Evolutionary conservation across 2,888 invertebrate genomes (phyloP), one percentile per base, ranked within the genome.

Genomic region (Leptothorax acervorum): DNA sequence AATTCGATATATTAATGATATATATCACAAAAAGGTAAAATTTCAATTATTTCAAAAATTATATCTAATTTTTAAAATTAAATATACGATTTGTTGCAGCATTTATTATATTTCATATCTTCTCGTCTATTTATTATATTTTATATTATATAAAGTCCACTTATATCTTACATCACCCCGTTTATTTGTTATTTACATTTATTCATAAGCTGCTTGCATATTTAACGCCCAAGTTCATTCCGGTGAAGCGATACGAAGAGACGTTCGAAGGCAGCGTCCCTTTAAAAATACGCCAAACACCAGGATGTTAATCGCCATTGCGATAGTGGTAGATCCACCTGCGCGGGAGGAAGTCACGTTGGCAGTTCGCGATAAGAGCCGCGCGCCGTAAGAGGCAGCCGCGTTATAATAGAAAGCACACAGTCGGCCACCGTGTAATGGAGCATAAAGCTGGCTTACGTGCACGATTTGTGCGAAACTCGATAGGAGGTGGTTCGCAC

Each of bases 381-480:
- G 45, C 70, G 73, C 73, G 60, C 76, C 39, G 18, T 63, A 74
- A 51, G 75, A 66, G 75, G 48, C 53, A 63, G 51, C 53, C 78
- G 28, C 70, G 65, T 62, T 66, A 57, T 81, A 81, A 81, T 87
- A 87, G 86, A 84, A 86, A 85, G 79, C 85, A 88, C 81, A 74
- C 63, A 65, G 78, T 85, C 68, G 78, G 85, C 68, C 75, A 83
- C 42, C 82, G 86, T 82, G 84, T 86, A 89, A 87, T 87, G 85
- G 87, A 83, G 90, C 88, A 85, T 85, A 87, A 90, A 88, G 84
- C 84, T 84, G 83, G 82, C 57, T 83, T 86, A 85, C 86, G 86
- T 86, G 86, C 85, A 35, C 86, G 87, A 87, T 91, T 91, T 91
- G 90, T 91, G 91, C 90, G 91, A 91, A 91, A 90, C 88, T 83